phyloP scores from a whole-genome alignment of 2,888 invertebrate species.

The Stegophylla sp. region DNA sequence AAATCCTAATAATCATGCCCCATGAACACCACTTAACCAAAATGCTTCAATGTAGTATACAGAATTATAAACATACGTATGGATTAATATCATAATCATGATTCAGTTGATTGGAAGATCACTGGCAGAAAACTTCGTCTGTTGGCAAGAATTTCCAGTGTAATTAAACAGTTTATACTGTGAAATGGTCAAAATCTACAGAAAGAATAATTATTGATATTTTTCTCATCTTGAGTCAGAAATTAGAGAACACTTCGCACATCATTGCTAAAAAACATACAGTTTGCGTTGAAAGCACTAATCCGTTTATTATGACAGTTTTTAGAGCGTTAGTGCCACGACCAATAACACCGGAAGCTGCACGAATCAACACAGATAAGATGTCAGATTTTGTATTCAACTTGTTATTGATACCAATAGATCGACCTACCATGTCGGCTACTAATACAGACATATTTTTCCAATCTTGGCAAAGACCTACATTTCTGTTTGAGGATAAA shows the following conservation, averaged over 20 bases:
- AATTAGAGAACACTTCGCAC: not conserved
- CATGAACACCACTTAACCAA: too few relatives aligned
- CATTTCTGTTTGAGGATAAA: not conserved
- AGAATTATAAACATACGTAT: too few relatives aligned
- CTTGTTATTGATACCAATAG: not conserved
- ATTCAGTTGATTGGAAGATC: conserved; percentile 41
- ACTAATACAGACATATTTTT: conserved; percentile 44
- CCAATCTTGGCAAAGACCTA: conserved; percentile 20
- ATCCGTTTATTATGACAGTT: conserved; percentile 28
- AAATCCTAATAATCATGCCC: too few relatives aligned
- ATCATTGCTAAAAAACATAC: conserved; percentile 2
- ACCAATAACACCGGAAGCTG: conserved; percentile 33
- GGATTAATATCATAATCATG: conserved; percentile 24
- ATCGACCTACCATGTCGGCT: conserved; percentile 31
- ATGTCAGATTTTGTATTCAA: conserved; percentile 20
- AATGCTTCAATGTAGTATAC: too few relatives aligned
- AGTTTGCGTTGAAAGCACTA: conserved; percentile 33
- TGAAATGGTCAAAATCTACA: conserved; percentile 24
- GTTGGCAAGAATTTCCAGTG: not conserved
- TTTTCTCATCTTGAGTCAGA: not conserved
- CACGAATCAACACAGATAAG: conserved; percentile 26
- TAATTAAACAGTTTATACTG: not conserved
- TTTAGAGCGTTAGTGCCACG: conserved; percentile 9
- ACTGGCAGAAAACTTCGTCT: not conserved
- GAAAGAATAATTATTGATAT: not conserved